Base-by-base conservation (phyloP, 2,113 vertebrate species). In the Chrysochloris asiatica region DNA sequence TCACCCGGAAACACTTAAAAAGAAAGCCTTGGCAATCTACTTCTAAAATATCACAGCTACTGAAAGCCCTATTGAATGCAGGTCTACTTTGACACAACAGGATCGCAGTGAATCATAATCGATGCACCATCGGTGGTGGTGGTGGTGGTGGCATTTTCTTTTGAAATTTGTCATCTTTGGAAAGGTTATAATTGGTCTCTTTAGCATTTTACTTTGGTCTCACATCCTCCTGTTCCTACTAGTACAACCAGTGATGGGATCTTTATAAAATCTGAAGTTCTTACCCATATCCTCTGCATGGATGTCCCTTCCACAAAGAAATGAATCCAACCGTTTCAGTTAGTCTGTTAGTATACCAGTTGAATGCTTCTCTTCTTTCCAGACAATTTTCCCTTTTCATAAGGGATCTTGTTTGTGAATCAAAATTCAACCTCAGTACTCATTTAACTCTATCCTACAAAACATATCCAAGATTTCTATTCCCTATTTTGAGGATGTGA, bases 341-440 rank as follows among this genome's bases (percentile, higher is more conserved):
- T 33, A 17, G 36, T 71, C 24, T 38, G 67, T 38, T 38, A 38
- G 67, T 38, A 19, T 86, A 50, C 41, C 36, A 83, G 72, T 6
- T 26, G 36, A 56, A 83, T 7, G 43, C 30, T 54, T 79, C 78
- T 81, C 48, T 75, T 75, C 26, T n/a, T n/a, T n/a, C n/a, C n/a
- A n/a, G n/a, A n/a, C n/a, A n/a, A n/a, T n/a, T n/a, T n/a, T n/a
- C n/a, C 33, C n/a, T 61, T 79, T 67, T 22, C 11, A 21, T 30
- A 26, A 72, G 5, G 4, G 56, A 2, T 81, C 83, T 77, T 81
- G 30, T 50, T 73, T 82, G 50, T 17, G 72, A 86, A 73, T 83
- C 52, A 84, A 89, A 91, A 92, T 9, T 56, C 61, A 69, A 67
- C 61, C 7, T 93, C 28, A 75, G 45, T 38, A 81, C 30, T 85